These are phyloP conservation scores for Clarias pachynema DNA, from an alignment of 2,797 vertebrate species.

Conservation along the genomic window DNA sequence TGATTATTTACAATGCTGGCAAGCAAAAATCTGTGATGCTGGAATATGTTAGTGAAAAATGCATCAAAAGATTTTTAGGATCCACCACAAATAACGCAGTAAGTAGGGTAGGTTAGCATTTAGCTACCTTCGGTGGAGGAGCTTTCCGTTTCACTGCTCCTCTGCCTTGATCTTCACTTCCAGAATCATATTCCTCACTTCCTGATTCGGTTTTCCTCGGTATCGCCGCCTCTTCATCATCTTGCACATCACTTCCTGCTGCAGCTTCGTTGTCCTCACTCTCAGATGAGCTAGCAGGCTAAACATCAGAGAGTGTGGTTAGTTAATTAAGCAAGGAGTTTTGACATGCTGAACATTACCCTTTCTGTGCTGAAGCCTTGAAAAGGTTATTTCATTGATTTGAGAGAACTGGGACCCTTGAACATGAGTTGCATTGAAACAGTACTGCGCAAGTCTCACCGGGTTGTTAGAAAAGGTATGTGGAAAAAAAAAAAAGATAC, in stretches of 20 bases:
- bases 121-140: conserved; percentile 80
- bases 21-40: background rate
- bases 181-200: conserved; percentile 87
- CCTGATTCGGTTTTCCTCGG: conserved; percentile 73
- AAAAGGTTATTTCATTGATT: background rate
- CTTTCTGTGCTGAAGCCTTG: background rate
- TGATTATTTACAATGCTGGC: background rate
- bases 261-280: conserved; percentile 85
- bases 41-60: background rate
- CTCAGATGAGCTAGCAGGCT: conserved; percentile 93
- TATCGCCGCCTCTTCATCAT: conserved; percentile 69
- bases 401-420: background rate
- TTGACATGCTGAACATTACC: background rate
- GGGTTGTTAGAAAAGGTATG: background rate
- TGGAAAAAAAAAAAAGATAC: background rate
- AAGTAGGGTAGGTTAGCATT: background rate
- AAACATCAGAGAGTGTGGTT: conserved; percentile 16
- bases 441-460: background rate
- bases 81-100: background rate
- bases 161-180: conserved; percentile 80
- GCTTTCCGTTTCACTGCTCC: conserved; percentile 83
- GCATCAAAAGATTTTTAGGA: background rate
- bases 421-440: background rate
- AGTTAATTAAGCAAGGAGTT: background rate
- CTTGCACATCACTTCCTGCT: conserved; percentile 78